phyloP scores from a whole-genome alignment of 2,113 vertebrate genomes.

The Marcusenius ussheri region DNA sequence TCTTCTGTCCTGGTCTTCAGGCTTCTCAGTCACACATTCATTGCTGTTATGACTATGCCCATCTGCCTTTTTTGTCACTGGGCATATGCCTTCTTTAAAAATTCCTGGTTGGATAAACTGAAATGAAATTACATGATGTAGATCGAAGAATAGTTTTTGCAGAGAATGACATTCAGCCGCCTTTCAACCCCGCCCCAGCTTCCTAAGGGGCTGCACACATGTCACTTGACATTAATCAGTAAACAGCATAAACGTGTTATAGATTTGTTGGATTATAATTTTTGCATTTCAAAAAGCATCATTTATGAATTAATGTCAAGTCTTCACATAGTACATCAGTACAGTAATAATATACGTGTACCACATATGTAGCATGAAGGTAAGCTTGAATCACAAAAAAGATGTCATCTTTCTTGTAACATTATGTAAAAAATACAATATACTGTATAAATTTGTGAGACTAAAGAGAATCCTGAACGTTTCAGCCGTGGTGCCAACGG shows the following conservation, averaged over 20 bases:
- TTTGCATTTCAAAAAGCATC: background rate
- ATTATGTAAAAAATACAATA: background rate
- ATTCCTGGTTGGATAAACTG: background rate
- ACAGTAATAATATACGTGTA: background rate
- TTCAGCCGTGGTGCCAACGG: background rate
- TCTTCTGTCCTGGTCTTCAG: background rate
- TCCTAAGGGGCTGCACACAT: background rate
- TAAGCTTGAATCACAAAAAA: background rate
- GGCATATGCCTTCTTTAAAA: background rate
- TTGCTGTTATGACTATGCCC: background rate
- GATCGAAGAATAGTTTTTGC: background rate
- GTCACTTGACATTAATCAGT: background rate
- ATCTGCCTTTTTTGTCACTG: background rate
- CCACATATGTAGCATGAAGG: background rate
- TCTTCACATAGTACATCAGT: background rate
- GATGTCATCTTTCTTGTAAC: background rate
- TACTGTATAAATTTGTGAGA: background rate
- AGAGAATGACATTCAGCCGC: background rate
- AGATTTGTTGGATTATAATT: background rate
- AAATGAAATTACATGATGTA: background rate
- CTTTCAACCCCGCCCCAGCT: background rate
- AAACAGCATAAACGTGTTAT: background rate
- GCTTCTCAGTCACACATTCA: background rate
- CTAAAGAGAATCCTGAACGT: background rate
- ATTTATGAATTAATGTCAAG: background rate